Evolutionary conservation across 2,113 vertebrate species (phyloP).

Genomic region (Carassius auratus): DNA sequence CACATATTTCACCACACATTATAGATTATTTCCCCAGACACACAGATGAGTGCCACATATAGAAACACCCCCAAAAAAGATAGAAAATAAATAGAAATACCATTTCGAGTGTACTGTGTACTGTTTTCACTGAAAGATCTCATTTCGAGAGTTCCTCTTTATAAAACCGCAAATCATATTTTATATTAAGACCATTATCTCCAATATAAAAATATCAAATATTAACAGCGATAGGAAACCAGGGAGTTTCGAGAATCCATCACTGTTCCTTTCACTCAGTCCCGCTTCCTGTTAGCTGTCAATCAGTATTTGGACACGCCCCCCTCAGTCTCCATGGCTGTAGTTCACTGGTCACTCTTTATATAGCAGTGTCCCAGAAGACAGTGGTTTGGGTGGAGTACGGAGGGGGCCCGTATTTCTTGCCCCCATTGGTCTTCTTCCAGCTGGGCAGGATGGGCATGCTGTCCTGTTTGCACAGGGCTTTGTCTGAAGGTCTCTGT

Average conservation of each 20-base stretch:
- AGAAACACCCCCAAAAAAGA: constrained; percentile 38
- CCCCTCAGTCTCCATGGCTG: constrained; percentile 18
- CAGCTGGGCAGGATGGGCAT: constrained; percentile 95
- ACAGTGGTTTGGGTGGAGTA: constrained; percentile 90
- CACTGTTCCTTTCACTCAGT: constrained; percentile 51
- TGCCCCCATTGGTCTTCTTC: constrained; percentile 86
- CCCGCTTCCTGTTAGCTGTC: constrained; percentile 55
- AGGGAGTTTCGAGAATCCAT: constrained; percentile 51
- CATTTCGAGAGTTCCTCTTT: constrained; percentile 49
- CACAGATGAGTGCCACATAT: constrained; percentile 51
- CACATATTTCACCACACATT: constrained; percentile 46
- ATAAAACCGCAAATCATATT: constrained; percentile 61
- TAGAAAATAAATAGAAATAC: constrained; percentile 38
- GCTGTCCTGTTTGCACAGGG: constrained; percentile 95
- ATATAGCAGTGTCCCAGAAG: constrained; percentile 93
- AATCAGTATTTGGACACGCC: constrained; percentile 33
- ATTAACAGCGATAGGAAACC: constrained; percentile 63
- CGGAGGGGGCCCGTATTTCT: constrained; percentile 88
- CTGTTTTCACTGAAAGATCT: constrained; percentile 31
- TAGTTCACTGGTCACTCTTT: constrained; percentile 56
- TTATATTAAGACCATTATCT: constrained; percentile 56
- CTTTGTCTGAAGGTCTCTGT: constrained; percentile 87
- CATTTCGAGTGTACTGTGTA: constrained; percentile 20
- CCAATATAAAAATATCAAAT: constrained; percentile 73
- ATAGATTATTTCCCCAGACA: constrained; percentile 48